Percentiles rank a stretch among this genome's conserved stretches.
phyloP scores from a whole-genome alignment of 2,113 vertebrate genomes.

The Pachyramphus minor region DNA sequence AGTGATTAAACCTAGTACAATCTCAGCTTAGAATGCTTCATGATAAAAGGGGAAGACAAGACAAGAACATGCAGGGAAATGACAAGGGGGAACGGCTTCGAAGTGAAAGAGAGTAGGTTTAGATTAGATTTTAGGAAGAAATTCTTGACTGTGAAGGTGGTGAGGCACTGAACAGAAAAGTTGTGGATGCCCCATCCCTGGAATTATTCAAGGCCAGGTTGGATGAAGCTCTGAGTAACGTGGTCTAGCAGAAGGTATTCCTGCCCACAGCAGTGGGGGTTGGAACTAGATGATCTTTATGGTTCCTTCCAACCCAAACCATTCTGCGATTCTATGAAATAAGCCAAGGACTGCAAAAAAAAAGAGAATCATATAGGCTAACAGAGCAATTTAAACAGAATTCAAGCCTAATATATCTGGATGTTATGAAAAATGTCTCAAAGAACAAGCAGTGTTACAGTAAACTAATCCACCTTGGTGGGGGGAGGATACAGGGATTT shows the following conservation, averaged over 20 bases:
- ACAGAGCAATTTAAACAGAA: not conserved
- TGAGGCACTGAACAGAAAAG: not conserved
- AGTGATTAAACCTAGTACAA: not conserved
- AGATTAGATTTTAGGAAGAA: not conserved
- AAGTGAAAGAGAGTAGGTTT: not conserved
- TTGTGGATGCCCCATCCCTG: not conserved
- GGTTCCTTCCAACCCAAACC: not conserved
- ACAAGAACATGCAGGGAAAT: not conserved
- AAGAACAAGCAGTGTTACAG: not conserved
- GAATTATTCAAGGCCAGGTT: not conserved
- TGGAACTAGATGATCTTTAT: not conserved
- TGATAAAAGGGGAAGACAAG: not conserved
- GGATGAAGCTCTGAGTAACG: not conserved
- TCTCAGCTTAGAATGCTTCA: not conserved
- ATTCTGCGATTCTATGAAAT: not conserved
- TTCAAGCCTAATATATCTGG: not conserved
- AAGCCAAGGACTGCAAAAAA: not conserved
- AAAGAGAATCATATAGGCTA: not conserved
- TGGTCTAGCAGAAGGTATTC: not conserved
- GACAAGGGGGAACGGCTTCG: not conserved
- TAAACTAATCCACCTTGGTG: not conserved
- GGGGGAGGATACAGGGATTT: not conserved
- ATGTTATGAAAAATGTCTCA: not conserved
- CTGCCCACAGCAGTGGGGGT: accelerated
- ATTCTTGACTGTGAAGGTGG: not conserved